phyloP scores from a whole-genome alignment of 2,113 vertebrate genomes.

The Rhineura floridana region DNA sequence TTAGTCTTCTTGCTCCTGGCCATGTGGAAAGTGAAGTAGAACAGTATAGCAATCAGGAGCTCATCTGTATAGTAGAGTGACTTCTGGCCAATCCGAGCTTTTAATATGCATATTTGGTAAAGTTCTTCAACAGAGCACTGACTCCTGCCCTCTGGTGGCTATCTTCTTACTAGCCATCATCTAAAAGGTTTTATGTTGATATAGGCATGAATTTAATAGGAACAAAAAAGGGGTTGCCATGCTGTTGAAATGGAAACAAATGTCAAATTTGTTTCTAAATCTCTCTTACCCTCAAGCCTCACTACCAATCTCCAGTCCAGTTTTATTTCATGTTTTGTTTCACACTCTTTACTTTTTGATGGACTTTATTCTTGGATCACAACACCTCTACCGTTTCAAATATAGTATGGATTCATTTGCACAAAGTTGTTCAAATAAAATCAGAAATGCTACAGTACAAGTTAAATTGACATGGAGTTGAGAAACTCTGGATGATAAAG shows the following conservation, averaged over 20 bases:
- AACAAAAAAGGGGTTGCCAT: not conserved
- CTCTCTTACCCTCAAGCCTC: not conserved
- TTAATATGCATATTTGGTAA: not conserved
- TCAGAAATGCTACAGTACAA: not conserved
- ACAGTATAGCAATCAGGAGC: not conserved
- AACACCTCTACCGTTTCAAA: not conserved
- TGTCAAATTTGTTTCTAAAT: not conserved
- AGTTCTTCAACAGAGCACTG: slow-evolving; percentile 26
- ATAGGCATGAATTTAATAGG: not conserved
- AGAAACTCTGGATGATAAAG: not conserved
- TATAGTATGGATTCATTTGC: not conserved
- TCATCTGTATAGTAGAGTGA: not conserved
- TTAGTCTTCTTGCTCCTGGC: not conserved
- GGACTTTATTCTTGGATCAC: not conserved
- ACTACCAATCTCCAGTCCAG: not conserved
- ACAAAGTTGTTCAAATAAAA: not conserved
- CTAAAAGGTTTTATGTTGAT: not conserved
- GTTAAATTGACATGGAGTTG: not conserved
- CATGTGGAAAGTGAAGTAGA: not conserved
- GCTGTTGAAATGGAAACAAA: fast-evolving
- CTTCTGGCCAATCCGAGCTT: not conserved
- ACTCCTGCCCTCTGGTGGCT: slow-evolving; percentile 70
- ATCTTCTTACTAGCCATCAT: slow-evolving; percentile 29
- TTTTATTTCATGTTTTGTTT: not conserved
- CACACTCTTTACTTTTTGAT: not conserved